phyloP scores from a whole-genome alignment of 2,888 invertebrate species.

The Trypoxylon attenuatum region DNA sequence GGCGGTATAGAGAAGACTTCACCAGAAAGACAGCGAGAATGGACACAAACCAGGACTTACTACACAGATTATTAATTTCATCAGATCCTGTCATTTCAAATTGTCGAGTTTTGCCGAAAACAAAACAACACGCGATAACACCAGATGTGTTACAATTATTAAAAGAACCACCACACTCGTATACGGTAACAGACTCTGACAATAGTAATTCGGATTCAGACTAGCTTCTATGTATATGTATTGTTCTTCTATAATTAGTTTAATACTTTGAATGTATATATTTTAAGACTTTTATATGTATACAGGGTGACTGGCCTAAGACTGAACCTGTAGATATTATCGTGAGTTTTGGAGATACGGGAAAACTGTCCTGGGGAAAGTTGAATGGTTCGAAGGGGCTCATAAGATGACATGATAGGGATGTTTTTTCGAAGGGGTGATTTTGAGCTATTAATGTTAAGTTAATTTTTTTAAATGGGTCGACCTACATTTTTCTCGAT shows the following conservation, averaged over 20 bases:
- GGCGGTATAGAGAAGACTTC: slow-evolving; percentile 3
- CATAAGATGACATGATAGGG: too few species aligned
- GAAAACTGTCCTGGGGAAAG: too few species aligned
- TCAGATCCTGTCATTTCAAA: slow-evolving; percentile 12
- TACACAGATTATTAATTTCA: slow-evolving; percentile 7
- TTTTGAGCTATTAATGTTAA: too few species aligned
- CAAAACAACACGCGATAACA: not conserved
- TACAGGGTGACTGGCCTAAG: too few species aligned
- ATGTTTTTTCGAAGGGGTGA: too few species aligned
- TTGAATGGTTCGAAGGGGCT: too few species aligned
- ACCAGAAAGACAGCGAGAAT: slow-evolving; percentile 15
- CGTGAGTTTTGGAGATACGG: too few species aligned
- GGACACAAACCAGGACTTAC: slow-evolving; percentile 8
- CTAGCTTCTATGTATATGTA: not conserved
- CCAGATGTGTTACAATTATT: slow-evolving; percentile 6
- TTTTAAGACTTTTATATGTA: not conserved
- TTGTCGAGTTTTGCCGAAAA: slow-evolving; percentile 4
- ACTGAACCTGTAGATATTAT: too few species aligned
- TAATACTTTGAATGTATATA: not conserved
- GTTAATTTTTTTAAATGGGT: too few species aligned
- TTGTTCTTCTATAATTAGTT: not conserved
- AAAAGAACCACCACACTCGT: not conserved
- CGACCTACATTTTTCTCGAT: too few species aligned
- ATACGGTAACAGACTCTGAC: not conserved
- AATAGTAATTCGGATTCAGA: not conserved